phyloP scores from a whole-genome alignment of 1,140 invertebrate genomes.

The Lucilia cuprina region DNA sequence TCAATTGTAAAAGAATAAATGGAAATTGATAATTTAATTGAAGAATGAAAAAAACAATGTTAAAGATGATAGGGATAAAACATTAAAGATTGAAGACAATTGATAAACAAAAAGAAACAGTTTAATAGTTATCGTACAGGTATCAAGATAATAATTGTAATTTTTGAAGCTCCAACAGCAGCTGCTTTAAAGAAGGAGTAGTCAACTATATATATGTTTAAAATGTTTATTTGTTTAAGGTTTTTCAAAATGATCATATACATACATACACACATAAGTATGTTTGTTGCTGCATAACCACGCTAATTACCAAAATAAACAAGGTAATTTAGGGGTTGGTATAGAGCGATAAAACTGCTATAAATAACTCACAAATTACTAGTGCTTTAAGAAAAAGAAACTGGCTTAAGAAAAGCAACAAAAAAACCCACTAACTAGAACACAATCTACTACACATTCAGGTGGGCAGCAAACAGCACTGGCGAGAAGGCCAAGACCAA shows the following conservation, averaged over 20 bases:
- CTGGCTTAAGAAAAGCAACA: too few species aligned
- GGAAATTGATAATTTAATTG: not conserved
- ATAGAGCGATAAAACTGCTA: conserved; percentile 5
- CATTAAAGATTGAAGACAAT: not conserved
- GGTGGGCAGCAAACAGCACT: not conserved
- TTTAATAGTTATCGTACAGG: not conserved
- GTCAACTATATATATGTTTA: not conserved
- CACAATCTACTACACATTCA: not conserved
- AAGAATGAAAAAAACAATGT: not conserved
- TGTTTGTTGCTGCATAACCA: not conserved
- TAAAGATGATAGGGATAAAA: not conserved
- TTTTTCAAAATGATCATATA: too few species aligned
- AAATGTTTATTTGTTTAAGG: not conserved
- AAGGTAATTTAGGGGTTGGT: conserved; percentile 22
- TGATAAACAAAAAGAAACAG: not conserved
- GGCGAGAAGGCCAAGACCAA: not conserved
- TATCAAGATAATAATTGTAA: conserved; percentile 14
- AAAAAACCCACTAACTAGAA: not conserved
- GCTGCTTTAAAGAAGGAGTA: not conserved
- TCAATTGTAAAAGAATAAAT: not conserved
- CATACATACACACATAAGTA: too few species aligned
- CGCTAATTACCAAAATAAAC: conserved; percentile 31
- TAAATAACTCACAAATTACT: conserved; percentile 19
- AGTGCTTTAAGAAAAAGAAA: not conserved
- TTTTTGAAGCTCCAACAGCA: not conserved